These are phyloP conservation scores for Apodemia duryi DNA, from an alignment of 2,888 invertebrate genomes.

Conservation along the genomic window DNA sequence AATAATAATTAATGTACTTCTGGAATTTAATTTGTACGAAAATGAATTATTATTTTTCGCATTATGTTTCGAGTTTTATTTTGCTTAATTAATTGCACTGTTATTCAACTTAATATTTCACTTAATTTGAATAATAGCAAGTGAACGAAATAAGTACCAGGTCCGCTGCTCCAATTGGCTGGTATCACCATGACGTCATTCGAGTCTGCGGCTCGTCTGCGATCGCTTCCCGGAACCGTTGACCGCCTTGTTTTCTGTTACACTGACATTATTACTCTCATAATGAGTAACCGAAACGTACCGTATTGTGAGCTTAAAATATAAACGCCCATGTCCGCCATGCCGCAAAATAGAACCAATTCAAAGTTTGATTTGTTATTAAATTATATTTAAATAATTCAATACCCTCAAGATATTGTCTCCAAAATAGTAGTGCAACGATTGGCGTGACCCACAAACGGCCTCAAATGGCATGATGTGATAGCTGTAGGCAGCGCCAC, in stretches of 20 bases:
- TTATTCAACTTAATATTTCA: neutral
- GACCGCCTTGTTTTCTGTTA: slow-evolving; percentile 60
- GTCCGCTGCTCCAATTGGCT: slow-evolving; percentile 61
- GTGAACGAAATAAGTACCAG: slow-evolving; percentile 43
- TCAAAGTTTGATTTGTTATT: no score
- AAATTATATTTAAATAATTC: no score
- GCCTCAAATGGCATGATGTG: no score
- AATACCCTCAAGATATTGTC: no score
- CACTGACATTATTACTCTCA: slow-evolving; percentile 53
- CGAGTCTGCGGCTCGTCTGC: slow-evolving; percentile 68
- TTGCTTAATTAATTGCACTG: neutral
- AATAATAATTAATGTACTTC: no score
- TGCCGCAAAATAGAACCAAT: no score
- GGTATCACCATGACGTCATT: slow-evolving; percentile 59
- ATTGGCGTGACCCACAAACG: no score
- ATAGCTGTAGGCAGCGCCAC: no score
- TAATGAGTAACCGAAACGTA: slow-evolving; percentile 41
- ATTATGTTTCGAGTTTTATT: no score
- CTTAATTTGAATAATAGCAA: slow-evolving; percentile 17
- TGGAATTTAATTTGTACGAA: no score
- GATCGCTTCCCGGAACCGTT: slow-evolving; percentile 68
- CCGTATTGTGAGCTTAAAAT: neutral
- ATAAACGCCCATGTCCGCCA: neutral
- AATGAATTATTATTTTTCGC: no score
- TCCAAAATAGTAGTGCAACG: no score